Evolutionary conservation across 2,113 vertebrate genomes (phyloP).

Genomic region (Chaenocephalus aceratus): DNA sequence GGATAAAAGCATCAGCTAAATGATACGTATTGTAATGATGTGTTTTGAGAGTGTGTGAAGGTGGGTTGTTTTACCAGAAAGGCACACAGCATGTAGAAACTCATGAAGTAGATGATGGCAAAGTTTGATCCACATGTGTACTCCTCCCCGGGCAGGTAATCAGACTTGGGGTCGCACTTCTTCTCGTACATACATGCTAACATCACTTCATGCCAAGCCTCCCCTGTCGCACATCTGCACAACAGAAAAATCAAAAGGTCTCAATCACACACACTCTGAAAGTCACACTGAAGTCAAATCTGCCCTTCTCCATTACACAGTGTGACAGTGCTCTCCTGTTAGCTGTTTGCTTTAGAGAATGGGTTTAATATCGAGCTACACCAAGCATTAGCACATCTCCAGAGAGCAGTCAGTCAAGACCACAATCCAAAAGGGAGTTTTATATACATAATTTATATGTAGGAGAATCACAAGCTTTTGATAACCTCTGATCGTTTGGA

Average conservation of each 20-base stretch:
- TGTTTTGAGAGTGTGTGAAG: neutral
- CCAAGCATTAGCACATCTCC: too few species aligned
- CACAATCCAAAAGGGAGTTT: too few species aligned
- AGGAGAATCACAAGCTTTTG: too few species aligned
- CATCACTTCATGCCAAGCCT: conserved; percentile 95
- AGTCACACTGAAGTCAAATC: neutral
- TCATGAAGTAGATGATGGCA: conserved; percentile 95
- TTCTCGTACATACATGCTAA: conserved; percentile 91
- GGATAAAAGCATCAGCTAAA: too few species aligned
- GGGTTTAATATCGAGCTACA: neutral
- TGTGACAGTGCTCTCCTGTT: neutral
- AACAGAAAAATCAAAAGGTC: neutral
- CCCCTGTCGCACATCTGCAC: conserved; percentile 90
- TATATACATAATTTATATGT: too few species aligned
- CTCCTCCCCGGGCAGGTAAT: conserved; percentile 90
- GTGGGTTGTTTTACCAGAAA: conserved; percentile 87
- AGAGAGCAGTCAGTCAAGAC: too few species aligned
- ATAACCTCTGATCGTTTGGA: too few species aligned
- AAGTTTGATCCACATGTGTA: conserved; percentile 91
- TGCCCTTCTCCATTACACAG: neutral
- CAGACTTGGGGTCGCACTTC: conserved; percentile 90
- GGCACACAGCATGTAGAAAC: conserved; percentile 97
- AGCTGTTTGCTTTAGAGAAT: neutral
- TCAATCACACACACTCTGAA: neutral
- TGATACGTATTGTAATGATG: too few species aligned